Evolutionary conservation across 2,888 invertebrate genomes (phyloP).

Genomic region (Brassicogethes aeneus): DNA sequence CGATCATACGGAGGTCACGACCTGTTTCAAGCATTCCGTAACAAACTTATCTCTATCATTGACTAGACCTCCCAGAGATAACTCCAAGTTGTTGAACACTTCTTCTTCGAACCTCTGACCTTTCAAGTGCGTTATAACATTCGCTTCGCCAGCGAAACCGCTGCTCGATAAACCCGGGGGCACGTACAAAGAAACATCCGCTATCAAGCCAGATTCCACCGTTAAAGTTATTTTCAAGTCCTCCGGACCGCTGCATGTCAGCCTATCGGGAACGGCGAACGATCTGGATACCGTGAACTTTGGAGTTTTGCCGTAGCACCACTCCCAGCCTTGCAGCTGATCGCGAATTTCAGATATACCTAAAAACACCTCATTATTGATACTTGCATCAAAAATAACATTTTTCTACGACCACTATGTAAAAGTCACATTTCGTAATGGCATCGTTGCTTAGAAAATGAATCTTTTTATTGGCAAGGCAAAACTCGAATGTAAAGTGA

Average conservation of each 20-base stretch:
- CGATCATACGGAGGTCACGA: conserved; percentile 46
- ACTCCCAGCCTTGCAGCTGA: conserved; percentile 73
- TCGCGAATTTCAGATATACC: conserved; percentile 62
- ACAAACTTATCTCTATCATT: conserved; percentile 49
- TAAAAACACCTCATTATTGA: too few species aligned
- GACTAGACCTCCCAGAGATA: conserved; percentile 27
- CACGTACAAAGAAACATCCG: conserved; percentile 55
- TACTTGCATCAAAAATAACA: too few species aligned
- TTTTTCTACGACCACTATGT: too few species aligned
- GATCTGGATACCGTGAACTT: conserved; percentile 64
- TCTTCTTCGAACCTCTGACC: conserved; percentile 58
- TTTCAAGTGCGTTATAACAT: conserved; percentile 52
- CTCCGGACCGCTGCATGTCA: conserved; percentile 39
- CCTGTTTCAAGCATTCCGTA: conserved; percentile 54
- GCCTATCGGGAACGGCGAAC: conserved; percentile 50
- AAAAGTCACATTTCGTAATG: too few species aligned
- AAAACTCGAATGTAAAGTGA: too few species aligned
- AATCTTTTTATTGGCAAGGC: too few species aligned
- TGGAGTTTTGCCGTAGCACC: conserved; percentile 83
- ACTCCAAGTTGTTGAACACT: conserved; percentile 50
- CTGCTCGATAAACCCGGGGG: conserved; percentile 52
- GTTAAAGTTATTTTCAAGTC: conserved; percentile 54
- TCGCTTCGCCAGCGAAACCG: conserved; percentile 55
- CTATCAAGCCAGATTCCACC: conserved; percentile 56
- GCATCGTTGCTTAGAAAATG: too few species aligned